Conservation (phyloP, 2,113 vertebrate genomes). For the Bettongia penicillata region DNA sequence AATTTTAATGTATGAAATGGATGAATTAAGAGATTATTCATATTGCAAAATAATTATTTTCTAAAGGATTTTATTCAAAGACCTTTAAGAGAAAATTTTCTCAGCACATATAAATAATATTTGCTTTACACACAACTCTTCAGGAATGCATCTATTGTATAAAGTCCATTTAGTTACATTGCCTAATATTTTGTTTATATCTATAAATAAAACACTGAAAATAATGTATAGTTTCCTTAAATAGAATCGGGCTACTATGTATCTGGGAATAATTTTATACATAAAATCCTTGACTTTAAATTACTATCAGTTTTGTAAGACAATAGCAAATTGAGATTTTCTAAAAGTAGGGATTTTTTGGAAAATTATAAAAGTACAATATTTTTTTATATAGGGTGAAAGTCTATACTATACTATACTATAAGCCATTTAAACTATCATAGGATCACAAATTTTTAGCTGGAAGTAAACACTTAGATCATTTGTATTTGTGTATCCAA, state of each 20-base stretch:
- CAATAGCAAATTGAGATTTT: not conserved
- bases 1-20: not conserved
- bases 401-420: not conserved
- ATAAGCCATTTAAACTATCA: not conserved
- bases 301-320: not conserved
- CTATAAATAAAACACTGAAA: not conserved
- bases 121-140: constrained; percentile 11
- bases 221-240: not conserved
- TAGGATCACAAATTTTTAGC: not conserved
- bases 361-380: not conserved
- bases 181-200: not conserved
- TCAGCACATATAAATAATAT: not conserved
- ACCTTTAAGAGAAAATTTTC: not conserved
- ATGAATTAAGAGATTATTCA: not conserved
- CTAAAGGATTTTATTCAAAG: constrained; percentile 16
- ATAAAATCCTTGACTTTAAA: not conserved
- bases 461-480: not conserved
- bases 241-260: not conserved
- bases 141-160: not conserved
- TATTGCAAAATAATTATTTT: constrained; percentile 24
- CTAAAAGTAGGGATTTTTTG: not conserved
- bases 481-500: not conserved
- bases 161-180: not conserved
- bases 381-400: not conserved
- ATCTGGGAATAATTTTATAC: not conserved